A percentile compares a stretch with the other conserved stretches of the same genome.
Evolutionary conservation across 2,888 invertebrate species (phyloP).

Genomic region (Leptopilina syphax): DNA sequence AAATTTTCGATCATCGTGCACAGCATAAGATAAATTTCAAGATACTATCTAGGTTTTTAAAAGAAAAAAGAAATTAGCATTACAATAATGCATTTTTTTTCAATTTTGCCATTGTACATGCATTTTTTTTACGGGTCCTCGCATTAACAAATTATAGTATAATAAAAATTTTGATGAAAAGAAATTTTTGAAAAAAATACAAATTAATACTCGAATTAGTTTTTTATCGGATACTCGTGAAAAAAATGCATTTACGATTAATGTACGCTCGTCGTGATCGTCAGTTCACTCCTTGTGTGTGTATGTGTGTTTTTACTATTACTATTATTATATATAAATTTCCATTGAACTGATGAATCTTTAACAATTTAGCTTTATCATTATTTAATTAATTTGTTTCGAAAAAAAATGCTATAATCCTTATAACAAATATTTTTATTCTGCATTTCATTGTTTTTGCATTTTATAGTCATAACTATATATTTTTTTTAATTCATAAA

Average conservation of each 20-base stretch:
- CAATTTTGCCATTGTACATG: constrained; percentile 55
- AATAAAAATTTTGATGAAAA: constrained; percentile 44
- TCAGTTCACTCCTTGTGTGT: constrained; percentile 15
- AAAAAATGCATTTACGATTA: constrained; percentile 8
- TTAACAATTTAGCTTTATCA: constrained; percentile 19
- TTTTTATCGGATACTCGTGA: constrained; percentile 26
- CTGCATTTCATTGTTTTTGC: constrained; percentile 7
- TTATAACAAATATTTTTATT: not conserved
- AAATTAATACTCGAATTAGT: constrained; percentile 44
- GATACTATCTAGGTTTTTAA: constrained; percentile 69
- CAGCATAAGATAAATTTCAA: constrained; percentile 64
- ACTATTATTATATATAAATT: not conserved
- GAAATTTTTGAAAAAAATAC: constrained; percentile 42
- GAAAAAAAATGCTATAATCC: constrained; percentile 15
- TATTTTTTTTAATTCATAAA: not conserved
- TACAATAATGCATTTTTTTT: constrained; percentile 68
- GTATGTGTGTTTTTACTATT: not conserved
- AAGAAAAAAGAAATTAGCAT: constrained; percentile 66
- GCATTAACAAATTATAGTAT: constrained; percentile 61
- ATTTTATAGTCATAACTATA: constrained; percentile 8
- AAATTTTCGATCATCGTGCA: constrained; percentile 56
- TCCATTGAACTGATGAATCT: constrained; percentile 4
- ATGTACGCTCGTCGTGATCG: constrained; percentile 39
- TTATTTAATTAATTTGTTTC: constrained; percentile 4
- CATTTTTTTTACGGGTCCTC: constrained; percentile 55